phyloP scores from a whole-genome alignment of 2,113 vertebrate species.

The Cricetomys ansorgei region DNA sequence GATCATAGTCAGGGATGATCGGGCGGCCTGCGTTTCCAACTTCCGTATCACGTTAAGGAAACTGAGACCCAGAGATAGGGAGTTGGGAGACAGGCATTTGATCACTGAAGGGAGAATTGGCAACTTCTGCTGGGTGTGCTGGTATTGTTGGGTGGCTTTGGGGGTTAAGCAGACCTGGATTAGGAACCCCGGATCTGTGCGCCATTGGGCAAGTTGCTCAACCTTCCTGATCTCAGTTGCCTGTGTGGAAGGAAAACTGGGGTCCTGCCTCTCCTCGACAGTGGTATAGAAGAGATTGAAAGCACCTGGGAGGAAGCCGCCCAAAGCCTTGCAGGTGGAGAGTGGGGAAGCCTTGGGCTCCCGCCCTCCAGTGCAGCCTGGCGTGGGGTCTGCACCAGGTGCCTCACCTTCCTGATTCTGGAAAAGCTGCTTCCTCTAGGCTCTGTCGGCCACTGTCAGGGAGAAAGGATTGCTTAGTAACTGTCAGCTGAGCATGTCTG shows the following conservation, averaged over 20 bases:
- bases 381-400: neutral
- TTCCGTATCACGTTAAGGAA: neutral
- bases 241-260: neutral
- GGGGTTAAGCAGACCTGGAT: neutral
- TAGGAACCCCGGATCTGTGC: neutral
- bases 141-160: neutral
- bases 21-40: neutral
- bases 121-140: neutral
- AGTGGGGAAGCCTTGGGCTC: neutral
- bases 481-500: neutral
- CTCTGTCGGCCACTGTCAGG: neutral
- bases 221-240: neutral
- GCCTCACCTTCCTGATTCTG: neutral
- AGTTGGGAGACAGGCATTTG: neutral
- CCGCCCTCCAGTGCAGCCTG: neutral
- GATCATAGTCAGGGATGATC: neutral
- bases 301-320: slow-evolving; percentile 40
- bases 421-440: neutral
- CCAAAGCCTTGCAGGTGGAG: neutral
- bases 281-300: neutral
- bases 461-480: neutral
- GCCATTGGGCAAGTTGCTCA: neutral
- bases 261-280: neutral
- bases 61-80: neutral
- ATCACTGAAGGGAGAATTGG: neutral